A percentile compares a stretch with the other conserved stretches of the same genome.
Evolutionary conservation across 2,888 invertebrate species (phyloP).

Genomic region (Catocala sponsa): DNA sequence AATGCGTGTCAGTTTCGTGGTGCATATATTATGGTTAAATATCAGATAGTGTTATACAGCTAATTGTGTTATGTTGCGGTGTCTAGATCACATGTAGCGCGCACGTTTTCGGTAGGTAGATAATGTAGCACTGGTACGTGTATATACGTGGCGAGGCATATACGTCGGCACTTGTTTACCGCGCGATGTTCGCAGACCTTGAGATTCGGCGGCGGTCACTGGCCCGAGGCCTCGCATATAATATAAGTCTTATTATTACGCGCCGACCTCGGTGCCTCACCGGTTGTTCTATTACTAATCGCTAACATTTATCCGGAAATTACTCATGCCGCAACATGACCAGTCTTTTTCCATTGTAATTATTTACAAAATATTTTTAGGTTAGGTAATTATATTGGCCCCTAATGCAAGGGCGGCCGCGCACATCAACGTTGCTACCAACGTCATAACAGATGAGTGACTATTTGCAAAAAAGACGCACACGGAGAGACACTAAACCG

Average conservation of each 20-base stretch:
- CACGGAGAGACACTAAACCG: no score
- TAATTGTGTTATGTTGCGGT: not conserved
- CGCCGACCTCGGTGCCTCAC: slow-evolving; percentile 60
- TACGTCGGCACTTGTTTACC: slow-evolving; percentile 81
- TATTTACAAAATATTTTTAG: not conserved
- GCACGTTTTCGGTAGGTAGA: slow-evolving; percentile 34
- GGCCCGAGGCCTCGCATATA: slow-evolving; percentile 73
- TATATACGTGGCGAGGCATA: slow-evolving; percentile 55
- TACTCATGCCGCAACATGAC: slow-evolving; percentile 51
- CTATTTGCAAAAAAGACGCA: no score
- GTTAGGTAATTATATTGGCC: no score
- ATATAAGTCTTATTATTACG: slow-evolving; percentile 74
- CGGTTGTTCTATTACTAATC: slow-evolving; percentile 61
- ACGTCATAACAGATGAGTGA: no score
- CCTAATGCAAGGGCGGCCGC: no score
- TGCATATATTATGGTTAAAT: no score
- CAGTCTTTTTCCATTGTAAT: slow-evolving; percentile 19
- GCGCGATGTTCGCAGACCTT: slow-evolving; percentile 82
- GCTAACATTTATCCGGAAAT: slow-evolving; percentile 66
- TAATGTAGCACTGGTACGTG: slow-evolving; percentile 34
- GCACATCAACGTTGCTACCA: no score
- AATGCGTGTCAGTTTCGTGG: no score
- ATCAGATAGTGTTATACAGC: not conserved
- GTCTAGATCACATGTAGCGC: slow-evolving; percentile 42
- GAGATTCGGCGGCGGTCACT: slow-evolving; percentile 86